phyloP scores from a whole-genome alignment of 2,113 vertebrate species.

The Benitochromis conjunctus region DNA sequence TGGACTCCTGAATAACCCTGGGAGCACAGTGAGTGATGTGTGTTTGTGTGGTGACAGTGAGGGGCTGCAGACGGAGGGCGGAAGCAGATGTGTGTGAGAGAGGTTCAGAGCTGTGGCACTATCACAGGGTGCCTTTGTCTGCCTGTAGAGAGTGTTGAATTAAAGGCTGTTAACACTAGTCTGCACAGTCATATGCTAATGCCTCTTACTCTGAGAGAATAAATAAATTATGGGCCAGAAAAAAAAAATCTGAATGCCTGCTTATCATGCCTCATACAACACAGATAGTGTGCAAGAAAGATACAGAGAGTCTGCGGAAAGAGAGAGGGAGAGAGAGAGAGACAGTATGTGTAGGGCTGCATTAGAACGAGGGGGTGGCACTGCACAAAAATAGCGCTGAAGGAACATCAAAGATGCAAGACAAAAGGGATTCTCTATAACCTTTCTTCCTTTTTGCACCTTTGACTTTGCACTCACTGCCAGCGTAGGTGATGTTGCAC shows the following conservation, averaged over 20 bases:
- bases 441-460: slow-evolving; percentile 5
- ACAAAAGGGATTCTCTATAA: slow-evolving; percentile 46
- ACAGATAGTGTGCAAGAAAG: slow-evolving; percentile 21
- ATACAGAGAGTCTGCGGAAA: background rate
- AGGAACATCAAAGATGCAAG: slow-evolving; percentile 52
- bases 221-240: slow-evolving; percentile 71
- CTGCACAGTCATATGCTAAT: slow-evolving; percentile 72
- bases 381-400: slow-evolving; percentile 25
- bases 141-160: slow-evolving; percentile 59
- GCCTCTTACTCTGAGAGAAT: slow-evolving; percentile 54
- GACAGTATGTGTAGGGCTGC: background rate
- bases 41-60: slow-evolving; percentile 55
- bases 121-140: slow-evolving; percentile 70
- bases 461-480: slow-evolving; percentile 25
- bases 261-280: slow-evolving; percentile 44
- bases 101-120: slow-evolving; percentile 58
- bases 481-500: slow-evolving; percentile 38
- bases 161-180: slow-evolving; percentile 68
- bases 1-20: slow-evolving; percentile 58
- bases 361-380: slow-evolving; percentile 14
- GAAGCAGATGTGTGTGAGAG: slow-evolving; percentile 72
- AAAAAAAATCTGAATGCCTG: slow-evolving; percentile 50
- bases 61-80: slow-evolving; percentile 52
- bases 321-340: background rate
- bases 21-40: slow-evolving; percentile 65